These are phyloP conservation scores for Microhierax caerulescens DNA, from an alignment of 2,797 vertebrate species.

Conservation along the genomic window DNA sequence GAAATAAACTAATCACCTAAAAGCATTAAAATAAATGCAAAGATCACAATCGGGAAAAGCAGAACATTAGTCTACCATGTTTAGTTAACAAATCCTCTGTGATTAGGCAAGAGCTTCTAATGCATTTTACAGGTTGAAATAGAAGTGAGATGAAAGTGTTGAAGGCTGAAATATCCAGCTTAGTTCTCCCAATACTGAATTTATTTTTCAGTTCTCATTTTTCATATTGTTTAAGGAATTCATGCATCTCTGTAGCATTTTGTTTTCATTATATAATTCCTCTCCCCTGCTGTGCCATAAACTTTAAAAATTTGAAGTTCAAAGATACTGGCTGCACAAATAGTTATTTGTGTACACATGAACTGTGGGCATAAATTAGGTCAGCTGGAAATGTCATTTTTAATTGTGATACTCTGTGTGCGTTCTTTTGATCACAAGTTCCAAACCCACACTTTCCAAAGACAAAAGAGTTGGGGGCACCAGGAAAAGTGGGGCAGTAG, in stretches of 20 bases:
- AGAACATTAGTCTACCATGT: neutral
- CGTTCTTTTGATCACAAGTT: neutral
- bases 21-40: neutral
- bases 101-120: neutral
- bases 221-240: constrained; percentile 6
- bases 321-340: neutral
- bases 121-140: neutral
- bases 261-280: neutral
- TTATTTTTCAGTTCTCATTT: constrained; percentile 17
- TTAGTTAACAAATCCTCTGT: neutral
- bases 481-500: constrained; percentile 53
- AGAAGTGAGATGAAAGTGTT: neutral
- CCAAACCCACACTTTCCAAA: neutral
- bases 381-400: constrained; percentile 41
- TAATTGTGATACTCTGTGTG: neutral
- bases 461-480: neutral
- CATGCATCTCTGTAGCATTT: neutral
- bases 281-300: neutral
- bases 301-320: neutral
- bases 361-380: constrained; percentile 8
- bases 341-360: neutral
- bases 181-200: neutral
- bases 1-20: neutral
- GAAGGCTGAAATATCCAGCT: constrained; percentile 6
- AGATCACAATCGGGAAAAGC: neutral